Percentiles rank a stretch among this genome's conserved stretches.
These are phyloP conservation scores for Buathra laborator DNA, from an alignment of 2,888 invertebrate species.

Conservation along the genomic window DNA sequence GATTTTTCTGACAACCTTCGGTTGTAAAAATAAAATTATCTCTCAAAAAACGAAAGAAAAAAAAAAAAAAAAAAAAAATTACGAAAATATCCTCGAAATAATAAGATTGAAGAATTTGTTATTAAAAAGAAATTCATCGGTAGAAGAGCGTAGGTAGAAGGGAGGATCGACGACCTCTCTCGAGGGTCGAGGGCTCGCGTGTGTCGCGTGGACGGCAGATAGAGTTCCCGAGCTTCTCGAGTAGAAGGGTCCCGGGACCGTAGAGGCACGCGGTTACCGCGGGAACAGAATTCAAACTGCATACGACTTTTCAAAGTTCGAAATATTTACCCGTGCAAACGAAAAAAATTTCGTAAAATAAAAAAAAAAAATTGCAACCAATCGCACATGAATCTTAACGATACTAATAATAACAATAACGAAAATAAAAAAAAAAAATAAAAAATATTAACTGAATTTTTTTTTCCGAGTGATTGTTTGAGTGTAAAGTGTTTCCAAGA, in stretches of 20 bases:
- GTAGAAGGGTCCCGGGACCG: constrained; percentile 47
- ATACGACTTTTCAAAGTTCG: constrained; percentile 38
- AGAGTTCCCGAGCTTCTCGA: constrained; percentile 36
- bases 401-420: neutral
- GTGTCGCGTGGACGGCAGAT: constrained; percentile 51
- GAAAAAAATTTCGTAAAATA: neutral
- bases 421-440: neutral
- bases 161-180: constrained; percentile 11
- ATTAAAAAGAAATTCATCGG: neutral
- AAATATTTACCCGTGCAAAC: neutral
- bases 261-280: constrained; percentile 49
- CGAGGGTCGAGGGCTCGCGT: constrained; percentile 27
- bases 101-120: neutral
- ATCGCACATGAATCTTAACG: neutral
- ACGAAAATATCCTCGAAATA: constrained; percentile 2
- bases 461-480: constrained; percentile 78
- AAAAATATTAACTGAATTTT: neutral
- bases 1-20: neutral
- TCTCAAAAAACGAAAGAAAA: neutral
- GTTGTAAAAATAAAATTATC: neutral
- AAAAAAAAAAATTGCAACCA: neutral
- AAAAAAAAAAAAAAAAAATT: neutral
- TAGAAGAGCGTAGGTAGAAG: constrained; percentile 6
- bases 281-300: constrained; percentile 22
- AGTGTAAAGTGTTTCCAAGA: constrained; percentile 80